Base-by-base conservation (phyloP, 2,888 invertebrate species). In the Erannis defoliaria region DNA sequence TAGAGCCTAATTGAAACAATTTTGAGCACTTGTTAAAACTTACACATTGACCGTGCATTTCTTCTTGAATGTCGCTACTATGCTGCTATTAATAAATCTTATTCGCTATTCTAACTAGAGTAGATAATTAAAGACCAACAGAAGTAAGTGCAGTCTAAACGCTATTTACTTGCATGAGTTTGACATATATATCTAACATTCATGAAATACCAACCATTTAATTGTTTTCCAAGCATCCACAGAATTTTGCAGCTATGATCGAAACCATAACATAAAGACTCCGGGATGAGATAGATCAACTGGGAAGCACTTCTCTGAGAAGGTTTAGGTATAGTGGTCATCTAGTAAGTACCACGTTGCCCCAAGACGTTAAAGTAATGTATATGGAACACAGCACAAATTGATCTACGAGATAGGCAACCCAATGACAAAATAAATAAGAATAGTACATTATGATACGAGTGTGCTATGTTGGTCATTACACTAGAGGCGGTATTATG, bases 11-110 rank as follows among this genome's bases (percentile, higher is more conserved):
- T 88, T 88, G 89, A 85, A 88, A 84, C 86, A 89, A 88, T 88
- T 90, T 90, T 82, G 83, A 91, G 92, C 92, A 93, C 92, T 93
- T 86, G 92, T 93, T 93, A 93, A 91, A 87, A 88, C 87, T 89
- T 86, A 93, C 92, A 93, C 92, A 89, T 88, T 88, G 86, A 82
- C 90, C 89, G 89, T 88, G 84, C 85, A 87, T 86, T 86, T 85
- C 87, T 89, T 88, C 90, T 87, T 85, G 86, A 83, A 86, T 85
- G 80, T 86, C 81, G 82, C 84, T 84, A 84, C 86, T 82, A 72
- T 81, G 55, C 61, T 61, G 61, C 61, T 55, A 60, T 60, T 37
- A 16, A 84, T 37, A 16, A 84, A 84, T 89, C 88, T 88, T 88
- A 81, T 85, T 86, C 85, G 84, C 87, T 88, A 79, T 83, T 81